phyloP scores from a whole-genome alignment of 1,140 invertebrate genomes.

The Trichomalopsis sarcophagae region DNA sequence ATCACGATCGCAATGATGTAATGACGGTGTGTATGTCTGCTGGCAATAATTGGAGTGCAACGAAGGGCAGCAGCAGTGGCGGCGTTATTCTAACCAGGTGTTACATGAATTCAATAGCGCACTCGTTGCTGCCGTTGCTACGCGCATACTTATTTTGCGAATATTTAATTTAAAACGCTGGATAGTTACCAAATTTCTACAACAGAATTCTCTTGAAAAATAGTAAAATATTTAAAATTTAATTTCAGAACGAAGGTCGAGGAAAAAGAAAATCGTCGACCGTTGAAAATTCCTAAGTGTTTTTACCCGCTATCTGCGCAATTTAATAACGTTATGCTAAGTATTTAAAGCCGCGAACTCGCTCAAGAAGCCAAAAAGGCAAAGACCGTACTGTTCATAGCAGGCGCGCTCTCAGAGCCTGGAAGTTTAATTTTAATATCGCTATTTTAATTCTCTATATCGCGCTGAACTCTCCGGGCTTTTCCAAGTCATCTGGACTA shows the following conservation, averaged over 20 bases:
- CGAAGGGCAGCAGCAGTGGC: neutral
- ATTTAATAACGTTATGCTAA: slow-evolving; percentile 8
- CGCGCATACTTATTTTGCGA: neutral
- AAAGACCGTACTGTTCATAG: no score
- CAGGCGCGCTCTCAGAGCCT: no score
- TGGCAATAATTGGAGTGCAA: neutral
- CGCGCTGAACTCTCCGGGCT: neutral
- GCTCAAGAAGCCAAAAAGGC: neutral
- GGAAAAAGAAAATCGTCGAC: neutral
- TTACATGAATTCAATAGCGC: slow-evolving; percentile 6
- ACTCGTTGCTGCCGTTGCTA: neutral
- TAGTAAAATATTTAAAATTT: no score
- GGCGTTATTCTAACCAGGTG: neutral
- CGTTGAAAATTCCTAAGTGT: neutral
- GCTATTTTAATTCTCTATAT: slow-evolving; percentile 21
- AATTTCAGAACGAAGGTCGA: no score
- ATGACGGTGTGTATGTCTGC: neutral
- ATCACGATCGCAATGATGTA: slow-evolving; percentile 6
- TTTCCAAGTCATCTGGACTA: slow-evolving; percentile 11
- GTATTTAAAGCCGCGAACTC: neutral
- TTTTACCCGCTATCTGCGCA: neutral
- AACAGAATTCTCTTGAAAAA: no score
- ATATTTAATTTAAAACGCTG: no score
- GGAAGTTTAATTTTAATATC: slow-evolving; percentile 17
- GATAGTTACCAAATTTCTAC: no score